phyloP scores from a whole-genome alignment of 2,797 vertebrate species.

The Acanthurus tractus region DNA sequence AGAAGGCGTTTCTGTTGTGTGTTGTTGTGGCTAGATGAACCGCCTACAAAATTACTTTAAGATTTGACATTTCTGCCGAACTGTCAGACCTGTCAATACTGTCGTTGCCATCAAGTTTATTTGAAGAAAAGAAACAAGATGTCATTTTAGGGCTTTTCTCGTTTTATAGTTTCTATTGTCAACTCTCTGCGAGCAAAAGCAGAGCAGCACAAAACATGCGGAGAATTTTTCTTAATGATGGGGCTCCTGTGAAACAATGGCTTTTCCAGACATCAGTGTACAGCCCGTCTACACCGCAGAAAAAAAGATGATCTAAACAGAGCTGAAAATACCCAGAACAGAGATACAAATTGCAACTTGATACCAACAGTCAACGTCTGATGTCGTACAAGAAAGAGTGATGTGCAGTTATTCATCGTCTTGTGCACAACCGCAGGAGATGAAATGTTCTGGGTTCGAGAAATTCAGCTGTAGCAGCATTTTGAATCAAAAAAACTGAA shows the following conservation, averaged over 20 bases:
- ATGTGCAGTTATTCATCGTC: not conserved
- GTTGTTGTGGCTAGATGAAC: conserved; percentile 4
- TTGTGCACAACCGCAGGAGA: conserved; percentile 1
- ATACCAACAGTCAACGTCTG: conserved; percentile 26
- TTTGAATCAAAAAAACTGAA: too few relatives aligned
- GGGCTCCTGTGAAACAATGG: conserved; percentile 42
- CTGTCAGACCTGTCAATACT: conserved; percentile 10
- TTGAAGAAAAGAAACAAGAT: conserved; percentile 20
- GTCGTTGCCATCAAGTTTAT: not conserved
- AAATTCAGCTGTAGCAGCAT: too few relatives aligned
- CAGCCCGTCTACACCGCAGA: conserved; percentile 14
- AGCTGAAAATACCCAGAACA: conserved; percentile 52
- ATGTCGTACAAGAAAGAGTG: conserved; percentile 10
- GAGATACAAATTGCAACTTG: conserved; percentile 36
- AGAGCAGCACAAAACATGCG: conserved; percentile 32
- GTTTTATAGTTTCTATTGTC: conserved; percentile 52
- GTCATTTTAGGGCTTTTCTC: conserved; percentile 6
- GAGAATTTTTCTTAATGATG: conserved; percentile 57
- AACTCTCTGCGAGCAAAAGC: conserved; percentile 39
- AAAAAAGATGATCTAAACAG: conserved; percentile 62
- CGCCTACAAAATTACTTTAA: not conserved
- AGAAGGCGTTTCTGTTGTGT: too few relatives aligned
- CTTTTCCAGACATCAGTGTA: conserved; percentile 61
- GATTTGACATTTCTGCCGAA: conserved; percentile 21
- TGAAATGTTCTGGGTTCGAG: not conserved